phyloP scores from a whole-genome alignment of 1,140 invertebrate genomes.

The Megalopta genalis region DNA sequence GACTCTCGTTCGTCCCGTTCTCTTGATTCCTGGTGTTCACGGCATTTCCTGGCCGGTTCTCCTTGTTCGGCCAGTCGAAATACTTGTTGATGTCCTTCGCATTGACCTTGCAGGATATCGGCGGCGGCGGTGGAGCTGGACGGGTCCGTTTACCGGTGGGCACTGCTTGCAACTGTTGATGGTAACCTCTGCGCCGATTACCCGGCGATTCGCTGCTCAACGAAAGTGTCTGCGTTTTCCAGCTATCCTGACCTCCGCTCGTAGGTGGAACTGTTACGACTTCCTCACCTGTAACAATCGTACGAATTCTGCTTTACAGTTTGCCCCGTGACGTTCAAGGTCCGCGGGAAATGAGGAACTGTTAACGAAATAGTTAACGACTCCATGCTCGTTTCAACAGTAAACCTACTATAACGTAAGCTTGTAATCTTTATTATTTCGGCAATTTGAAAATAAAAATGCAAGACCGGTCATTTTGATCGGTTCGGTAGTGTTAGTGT shows the following conservation, averaged over 20 bases:
- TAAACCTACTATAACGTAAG: no score
- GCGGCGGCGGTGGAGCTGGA: slow-evolving; percentile 36
- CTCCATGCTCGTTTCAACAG: no score
- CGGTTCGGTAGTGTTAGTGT: no score
- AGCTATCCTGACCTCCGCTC: slow-evolving; percentile 50
- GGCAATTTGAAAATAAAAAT: no score
- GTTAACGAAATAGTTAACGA: no score
- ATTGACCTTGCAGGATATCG: slow-evolving; percentile 65
- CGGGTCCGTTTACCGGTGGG: slow-evolving; percentile 43
- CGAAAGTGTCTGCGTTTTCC: slow-evolving; percentile 58
- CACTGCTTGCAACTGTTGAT: slow-evolving; percentile 52
- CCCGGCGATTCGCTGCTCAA: slow-evolving; percentile 47
- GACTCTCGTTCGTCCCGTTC: slow-evolving; percentile 25
- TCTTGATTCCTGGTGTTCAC: slow-evolving; percentile 31
- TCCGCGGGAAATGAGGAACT: no score
- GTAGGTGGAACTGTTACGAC: slow-evolving; percentile 56
- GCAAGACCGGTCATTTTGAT: no score
- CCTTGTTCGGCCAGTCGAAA: slow-evolving; percentile 71
- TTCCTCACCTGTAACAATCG: slow-evolving; percentile 68
- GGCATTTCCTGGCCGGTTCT: slow-evolving; percentile 70
- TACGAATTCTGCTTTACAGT: slow-evolving; percentile 13
- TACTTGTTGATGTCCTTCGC: slow-evolving; percentile 67
- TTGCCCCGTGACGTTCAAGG: no score
- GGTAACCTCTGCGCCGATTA: slow-evolving; percentile 54
- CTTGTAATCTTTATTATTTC: no score